Evolutionary conservation across 1,140 invertebrate genomes (phyloP).

Genomic region (Drosophila dunni): DNA sequence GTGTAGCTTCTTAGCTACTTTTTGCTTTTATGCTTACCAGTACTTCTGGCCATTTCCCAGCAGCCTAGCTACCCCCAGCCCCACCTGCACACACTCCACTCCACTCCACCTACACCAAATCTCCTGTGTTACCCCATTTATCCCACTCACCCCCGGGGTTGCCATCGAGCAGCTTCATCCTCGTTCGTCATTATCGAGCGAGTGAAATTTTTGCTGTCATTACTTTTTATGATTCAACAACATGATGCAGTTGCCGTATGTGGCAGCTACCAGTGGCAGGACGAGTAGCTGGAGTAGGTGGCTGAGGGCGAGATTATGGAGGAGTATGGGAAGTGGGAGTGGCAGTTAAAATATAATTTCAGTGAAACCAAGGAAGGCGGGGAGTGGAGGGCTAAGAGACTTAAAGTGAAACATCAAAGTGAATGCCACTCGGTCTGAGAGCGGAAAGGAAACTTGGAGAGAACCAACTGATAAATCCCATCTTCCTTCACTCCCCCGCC

Average conservation of each 20-base stretch:
- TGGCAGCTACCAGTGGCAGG: constrained; percentile 33
- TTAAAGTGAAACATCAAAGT: constrained; percentile 77
- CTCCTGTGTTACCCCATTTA: not conserved
- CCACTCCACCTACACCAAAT: not conserved
- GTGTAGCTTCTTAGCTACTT: constrained; percentile 39
- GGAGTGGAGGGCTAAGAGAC: constrained; percentile 26
- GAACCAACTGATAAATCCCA: not conserved
- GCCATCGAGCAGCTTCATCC: constrained; percentile 2
- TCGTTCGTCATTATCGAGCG: constrained; percentile 69
- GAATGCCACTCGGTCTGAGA: constrained; percentile 46
- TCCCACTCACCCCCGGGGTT: not conserved
- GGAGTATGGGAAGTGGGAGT: too few relatives aligned
- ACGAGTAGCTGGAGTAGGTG: not conserved
- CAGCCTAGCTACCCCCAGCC: not conserved
- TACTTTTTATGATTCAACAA: constrained; percentile 76
- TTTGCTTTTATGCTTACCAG: constrained; percentile 18
- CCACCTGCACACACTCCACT: not conserved
- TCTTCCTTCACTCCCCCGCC: too few relatives aligned
- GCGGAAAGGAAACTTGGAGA: constrained; percentile 15
- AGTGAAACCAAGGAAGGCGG: constrained; percentile 42
- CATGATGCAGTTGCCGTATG: constrained; percentile 73
- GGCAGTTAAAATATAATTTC: constrained; percentile 76
- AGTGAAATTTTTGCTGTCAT: constrained; percentile 67
- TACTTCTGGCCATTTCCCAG: constrained; percentile 4
- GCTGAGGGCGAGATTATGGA: constrained; percentile 1